Conservation (phyloP, 2,113 vertebrate species). For the Carassius auratus region DNA sequence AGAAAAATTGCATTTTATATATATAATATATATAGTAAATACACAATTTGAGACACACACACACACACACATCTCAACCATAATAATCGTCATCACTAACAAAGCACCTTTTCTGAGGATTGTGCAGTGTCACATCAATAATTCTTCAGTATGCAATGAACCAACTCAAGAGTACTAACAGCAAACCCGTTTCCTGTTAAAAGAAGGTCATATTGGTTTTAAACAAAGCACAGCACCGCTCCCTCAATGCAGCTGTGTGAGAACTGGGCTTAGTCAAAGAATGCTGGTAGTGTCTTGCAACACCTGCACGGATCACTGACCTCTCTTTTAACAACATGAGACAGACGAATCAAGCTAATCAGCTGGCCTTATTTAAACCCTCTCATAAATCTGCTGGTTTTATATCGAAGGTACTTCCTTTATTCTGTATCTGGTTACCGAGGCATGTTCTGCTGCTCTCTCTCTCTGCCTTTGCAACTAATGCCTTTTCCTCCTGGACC, state of each 20-base stretch:
- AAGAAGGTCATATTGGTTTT: background rate
- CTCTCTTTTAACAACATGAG: slow-evolving; percentile 62
- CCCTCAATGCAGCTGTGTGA: slow-evolving; percentile 19
- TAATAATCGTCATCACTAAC: too few species aligned
- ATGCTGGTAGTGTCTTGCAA: slow-evolving; percentile 44
- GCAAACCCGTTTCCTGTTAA: background rate
- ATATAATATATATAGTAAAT: too few species aligned
- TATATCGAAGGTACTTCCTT: slow-evolving; percentile 68
- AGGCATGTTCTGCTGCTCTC: slow-evolving; percentile 45
- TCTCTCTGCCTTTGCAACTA: slow-evolving; percentile 61
- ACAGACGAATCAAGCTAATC: slow-evolving; percentile 61
- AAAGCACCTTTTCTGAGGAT: too few species aligned
- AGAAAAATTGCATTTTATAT: too few species aligned
- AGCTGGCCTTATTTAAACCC: slow-evolving; percentile 69
- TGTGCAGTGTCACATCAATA: background rate
- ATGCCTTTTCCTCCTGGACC: slow-evolving; percentile 77
- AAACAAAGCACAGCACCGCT: background rate
- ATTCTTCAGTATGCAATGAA: background rate
- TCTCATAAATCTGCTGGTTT: slow-evolving; percentile 74
- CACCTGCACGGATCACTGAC: slow-evolving; percentile 67
- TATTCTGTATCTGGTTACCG: slow-evolving; percentile 73
- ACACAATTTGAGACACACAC: too few species aligned
- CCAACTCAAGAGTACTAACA: background rate
- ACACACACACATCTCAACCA: too few species aligned
- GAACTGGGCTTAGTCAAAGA: slow-evolving; percentile 30